These are phyloP conservation scores for Phaetusa simplex DNA, from an alignment of 2,113 vertebrate genomes.

Conservation along the genomic window DNA sequence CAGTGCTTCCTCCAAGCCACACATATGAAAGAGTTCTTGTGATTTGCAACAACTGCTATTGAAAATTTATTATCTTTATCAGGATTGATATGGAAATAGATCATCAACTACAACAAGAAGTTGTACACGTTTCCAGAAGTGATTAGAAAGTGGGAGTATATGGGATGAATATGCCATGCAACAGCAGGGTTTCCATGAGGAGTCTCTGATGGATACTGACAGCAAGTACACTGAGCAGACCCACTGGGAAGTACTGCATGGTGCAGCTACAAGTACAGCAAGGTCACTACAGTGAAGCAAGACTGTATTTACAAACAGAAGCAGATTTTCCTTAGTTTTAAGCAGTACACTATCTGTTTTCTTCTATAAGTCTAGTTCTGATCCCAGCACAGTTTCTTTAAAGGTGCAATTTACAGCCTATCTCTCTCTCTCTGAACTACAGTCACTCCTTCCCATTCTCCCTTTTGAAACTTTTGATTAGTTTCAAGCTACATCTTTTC, in stretches of 20 bases:
- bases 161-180: not conserved
- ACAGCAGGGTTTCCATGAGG: not conserved
- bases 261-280: not conserved
- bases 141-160: not conserved
- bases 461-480: not conserved
- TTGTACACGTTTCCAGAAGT: not conserved
- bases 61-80: not conserved
- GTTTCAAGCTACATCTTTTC: not conserved
- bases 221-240: not conserved
- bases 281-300: not conserved
- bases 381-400: not conserved
- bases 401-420: not conserved
- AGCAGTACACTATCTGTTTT: not conserved
- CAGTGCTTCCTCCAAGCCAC: not conserved
- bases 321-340: not conserved
- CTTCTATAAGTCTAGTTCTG: not conserved
- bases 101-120: not conserved
- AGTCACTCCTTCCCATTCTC: not conserved
- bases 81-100: not conserved
- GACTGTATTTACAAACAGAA: not conserved
- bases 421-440: not conserved
- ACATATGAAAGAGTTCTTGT: fast-evolving
- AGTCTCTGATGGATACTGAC: not conserved
- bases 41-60: not conserved
- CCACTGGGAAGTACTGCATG: not conserved